These are phyloP conservation scores for Trichonephila clavipes DNA, from an alignment of 1,140 invertebrate genomes.

Conservation along the genomic window DNA sequence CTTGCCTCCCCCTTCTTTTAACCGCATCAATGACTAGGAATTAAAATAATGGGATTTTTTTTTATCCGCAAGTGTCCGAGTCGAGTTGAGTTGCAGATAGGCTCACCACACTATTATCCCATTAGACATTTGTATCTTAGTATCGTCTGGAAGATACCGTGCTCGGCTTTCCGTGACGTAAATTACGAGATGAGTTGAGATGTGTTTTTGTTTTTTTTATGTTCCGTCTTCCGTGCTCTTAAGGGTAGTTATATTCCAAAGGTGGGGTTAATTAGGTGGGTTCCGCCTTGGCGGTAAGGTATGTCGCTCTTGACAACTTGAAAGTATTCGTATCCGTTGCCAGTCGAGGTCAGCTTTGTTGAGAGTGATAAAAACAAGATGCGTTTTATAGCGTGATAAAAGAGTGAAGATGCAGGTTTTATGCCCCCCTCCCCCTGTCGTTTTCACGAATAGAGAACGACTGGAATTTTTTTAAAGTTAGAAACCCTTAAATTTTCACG, in stretches of 20 bases:
- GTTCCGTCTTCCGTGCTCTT: constrained; percentile 2
- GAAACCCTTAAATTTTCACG: constrained; percentile 7
- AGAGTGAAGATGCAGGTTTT: not conserved
- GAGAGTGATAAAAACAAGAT: not conserved
- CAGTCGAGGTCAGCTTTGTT: constrained; percentile 57
- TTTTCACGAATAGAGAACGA: not conserved
- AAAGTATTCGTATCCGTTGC: constrained; percentile 42
- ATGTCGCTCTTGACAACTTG: constrained; percentile 35
- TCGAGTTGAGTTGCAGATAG: constrained; percentile 3
- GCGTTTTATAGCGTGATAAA: constrained; percentile 48
- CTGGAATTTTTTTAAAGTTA: not conserved
- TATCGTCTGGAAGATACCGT: not conserved
- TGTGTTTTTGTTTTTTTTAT: constrained; percentile 28
- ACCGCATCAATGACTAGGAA: constrained; percentile 55
- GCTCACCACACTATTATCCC: constrained; percentile 50
- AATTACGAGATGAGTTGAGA: constrained; percentile 46
- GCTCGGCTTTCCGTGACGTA: constrained; percentile 52
- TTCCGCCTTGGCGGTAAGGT: constrained; percentile 53
- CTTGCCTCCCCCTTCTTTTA: constrained; percentile 13
- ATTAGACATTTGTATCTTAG: constrained; percentile 64
- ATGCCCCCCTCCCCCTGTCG: not conserved
- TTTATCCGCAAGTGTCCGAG: not conserved
- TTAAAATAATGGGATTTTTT: constrained; percentile 64
- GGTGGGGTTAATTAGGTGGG: constrained; percentile 30
- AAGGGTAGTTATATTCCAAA: constrained; percentile 44